Evolutionary conservation across 2,113 vertebrate genomes (phyloP), one percentile per base, ranked within the genome.

Genomic region (Oncorhynchus keta): DNA sequence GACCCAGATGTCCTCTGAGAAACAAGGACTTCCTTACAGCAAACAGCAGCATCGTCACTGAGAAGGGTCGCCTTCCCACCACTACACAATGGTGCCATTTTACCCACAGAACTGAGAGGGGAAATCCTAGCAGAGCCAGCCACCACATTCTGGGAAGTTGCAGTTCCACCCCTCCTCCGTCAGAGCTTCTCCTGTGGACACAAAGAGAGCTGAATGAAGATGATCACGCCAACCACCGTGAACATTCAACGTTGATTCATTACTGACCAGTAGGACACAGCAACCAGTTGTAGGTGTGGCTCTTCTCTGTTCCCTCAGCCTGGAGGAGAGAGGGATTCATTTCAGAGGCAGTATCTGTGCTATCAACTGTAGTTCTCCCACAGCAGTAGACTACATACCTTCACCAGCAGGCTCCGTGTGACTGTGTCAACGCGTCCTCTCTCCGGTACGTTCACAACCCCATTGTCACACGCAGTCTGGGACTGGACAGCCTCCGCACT

Each of bases 1-100:
- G 92, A 13, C 95, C 94, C 84, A 97, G 73, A 96, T 90, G 55
- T 98, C 96, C 61, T 96, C 97, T 97, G 14, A 81, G 48, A 67
- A 75, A 22, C 6, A 71, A 62, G 39, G 8, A 45, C 39, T 45
- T 45, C 39, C 0, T 45, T 9, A 30, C 30, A 45, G 55, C 55
- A 20, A 14, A 14, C 18, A 57, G 3, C 16, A 14, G 4, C 18
- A 20, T 28, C 28, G 28, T 20, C 13, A 57, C 18, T 20, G 55
- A 20, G 16, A 20, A 57, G 55, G 16, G 16, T 57, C 1, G 1
- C 20, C 5, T 20, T 57, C 1, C 55, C 55, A 62, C 8, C 59
- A 3, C 59, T 32, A 18, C 39, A 12, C 30, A 9, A 20, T 22
- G 12, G 3, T 20, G n/a, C 48, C 3, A 18, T 70, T 20, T 91